Evolutionary conservation across 2,113 vertebrate species (phyloP), one percentile per base, ranked within the genome.

Genomic region (Silurus glanis): DNA sequence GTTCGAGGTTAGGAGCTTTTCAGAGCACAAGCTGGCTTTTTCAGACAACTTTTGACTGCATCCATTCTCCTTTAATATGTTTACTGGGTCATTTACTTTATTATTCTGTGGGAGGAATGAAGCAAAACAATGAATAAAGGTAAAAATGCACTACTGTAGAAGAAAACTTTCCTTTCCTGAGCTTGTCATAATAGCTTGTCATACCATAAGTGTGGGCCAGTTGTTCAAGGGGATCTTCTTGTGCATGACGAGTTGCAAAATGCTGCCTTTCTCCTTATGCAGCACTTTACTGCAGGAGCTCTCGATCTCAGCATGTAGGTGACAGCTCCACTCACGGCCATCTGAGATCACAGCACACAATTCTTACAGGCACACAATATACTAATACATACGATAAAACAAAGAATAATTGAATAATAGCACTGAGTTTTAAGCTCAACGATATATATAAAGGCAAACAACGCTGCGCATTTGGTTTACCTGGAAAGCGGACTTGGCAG

Each of bases 191-290:
- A 37, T 47, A 47, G 28, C 14, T 80, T 3, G 17, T 81, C 86
- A 91, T 89, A 99, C 98, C 95, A 96, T 94, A 53, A 99, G 96
- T 0, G 96, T 95, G 84, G 97, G 95, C 98, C 98, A 99, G 13
- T 89, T 95, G 90, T 97, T 96, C 87, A 98, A 95, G 17, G 98
- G 98, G 87, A 99, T 97, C 93, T 98, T 99, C 93, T 99, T 99
- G 89, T 97, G 96, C 92, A 99, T 92, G 59, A 96, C 92, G 55
- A 99, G 92, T 47, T 97, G 97, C 53, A 99, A 93, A 66, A 97
- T 92, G 56, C 96, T 96, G 55, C 97, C 96, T 84, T 98, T 98
- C 80, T 97, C 95, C 59, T 96, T 97, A 92, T 94, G 94, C 87
- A 97, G 96, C 14, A 98, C 87, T 93, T 97, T 97, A 91, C 96